Evolutionary conservation across 2,797 vertebrate genomes (phyloP).

Genomic region (Microtus agrestis): DNA sequence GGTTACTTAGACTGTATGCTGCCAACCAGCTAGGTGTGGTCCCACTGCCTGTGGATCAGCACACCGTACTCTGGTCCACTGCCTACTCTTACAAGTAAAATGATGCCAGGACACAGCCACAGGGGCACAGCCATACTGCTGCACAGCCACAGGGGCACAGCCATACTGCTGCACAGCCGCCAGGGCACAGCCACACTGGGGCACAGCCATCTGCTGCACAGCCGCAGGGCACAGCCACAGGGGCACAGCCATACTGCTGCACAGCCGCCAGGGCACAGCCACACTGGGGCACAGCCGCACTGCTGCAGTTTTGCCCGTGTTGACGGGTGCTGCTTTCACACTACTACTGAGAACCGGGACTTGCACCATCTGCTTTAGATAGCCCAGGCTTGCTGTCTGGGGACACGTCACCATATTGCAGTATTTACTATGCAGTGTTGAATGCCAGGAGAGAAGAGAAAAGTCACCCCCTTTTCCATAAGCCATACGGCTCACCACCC

Average conservation of each 20-base stretch:
- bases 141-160: background rate
- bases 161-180: background rate
- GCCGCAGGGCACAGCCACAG: too few relatives aligned
- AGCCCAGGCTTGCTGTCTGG: background rate
- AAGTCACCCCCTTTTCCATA: background rate
- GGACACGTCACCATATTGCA: background rate
- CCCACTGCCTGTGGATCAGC: background rate
- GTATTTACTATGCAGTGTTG: background rate
- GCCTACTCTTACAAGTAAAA: background rate
- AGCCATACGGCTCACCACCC: background rate
- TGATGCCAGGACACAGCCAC: background rate
- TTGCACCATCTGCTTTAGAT: background rate
- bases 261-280: background rate
- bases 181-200: too few relatives aligned
- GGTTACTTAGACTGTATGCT: background rate
- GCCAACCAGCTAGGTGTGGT: background rate
- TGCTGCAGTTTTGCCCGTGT: too few relatives aligned
- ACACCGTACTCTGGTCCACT: background rate
- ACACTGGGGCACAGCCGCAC: too few relatives aligned
- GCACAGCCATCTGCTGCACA: too few relatives aligned
- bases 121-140: too few relatives aligned
- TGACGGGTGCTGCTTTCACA: background rate
- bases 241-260: too few relatives aligned
- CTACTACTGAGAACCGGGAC: background rate
- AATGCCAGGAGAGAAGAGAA: background rate